These are phyloP conservation scores for Pseudopipra pipra DNA, from an alignment of 2,113 vertebrate species.

Conservation along the genomic window DNA sequence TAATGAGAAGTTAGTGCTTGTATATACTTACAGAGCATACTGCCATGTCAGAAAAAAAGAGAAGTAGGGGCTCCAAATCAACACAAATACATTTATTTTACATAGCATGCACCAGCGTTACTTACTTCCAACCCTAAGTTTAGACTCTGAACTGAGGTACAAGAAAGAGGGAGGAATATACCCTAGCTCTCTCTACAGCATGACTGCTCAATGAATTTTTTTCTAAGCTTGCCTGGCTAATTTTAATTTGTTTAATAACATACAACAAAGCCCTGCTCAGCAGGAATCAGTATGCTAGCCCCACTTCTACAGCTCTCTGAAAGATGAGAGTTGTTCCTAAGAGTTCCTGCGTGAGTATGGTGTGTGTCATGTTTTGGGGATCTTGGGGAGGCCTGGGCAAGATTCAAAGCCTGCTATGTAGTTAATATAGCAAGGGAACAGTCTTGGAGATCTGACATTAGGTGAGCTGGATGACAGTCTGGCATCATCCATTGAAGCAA, in stretches of 20 bases:
- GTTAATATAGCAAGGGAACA: neutral
- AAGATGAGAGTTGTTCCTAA: neutral
- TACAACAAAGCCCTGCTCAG: neutral
- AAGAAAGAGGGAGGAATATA: neutral
- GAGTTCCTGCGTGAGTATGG: neutral
- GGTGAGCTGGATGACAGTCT: neutral
- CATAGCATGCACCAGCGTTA: neutral
- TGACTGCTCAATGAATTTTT: neutral
- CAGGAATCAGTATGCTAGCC: neutral
- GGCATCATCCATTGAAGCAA: neutral
- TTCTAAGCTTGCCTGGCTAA: neutral
- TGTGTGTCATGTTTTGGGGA: neutral
- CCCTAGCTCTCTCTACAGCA: neutral
- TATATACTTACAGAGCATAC: neutral
- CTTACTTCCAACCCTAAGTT: neutral
- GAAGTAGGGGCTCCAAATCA: neutral
- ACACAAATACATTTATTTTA: neutral
- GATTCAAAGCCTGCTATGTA: neutral
- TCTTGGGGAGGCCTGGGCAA: neutral
- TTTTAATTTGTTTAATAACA: neutral
- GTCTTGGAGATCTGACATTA: neutral
- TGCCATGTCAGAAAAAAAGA: neutral
- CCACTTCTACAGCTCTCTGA: neutral
- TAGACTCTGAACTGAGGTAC: neutral
- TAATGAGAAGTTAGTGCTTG: neutral